Evolutionary conservation across 2,888 invertebrate genomes (phyloP), one percentile per base, ranked within the genome.

Genomic region (Nebria salina): DNA sequence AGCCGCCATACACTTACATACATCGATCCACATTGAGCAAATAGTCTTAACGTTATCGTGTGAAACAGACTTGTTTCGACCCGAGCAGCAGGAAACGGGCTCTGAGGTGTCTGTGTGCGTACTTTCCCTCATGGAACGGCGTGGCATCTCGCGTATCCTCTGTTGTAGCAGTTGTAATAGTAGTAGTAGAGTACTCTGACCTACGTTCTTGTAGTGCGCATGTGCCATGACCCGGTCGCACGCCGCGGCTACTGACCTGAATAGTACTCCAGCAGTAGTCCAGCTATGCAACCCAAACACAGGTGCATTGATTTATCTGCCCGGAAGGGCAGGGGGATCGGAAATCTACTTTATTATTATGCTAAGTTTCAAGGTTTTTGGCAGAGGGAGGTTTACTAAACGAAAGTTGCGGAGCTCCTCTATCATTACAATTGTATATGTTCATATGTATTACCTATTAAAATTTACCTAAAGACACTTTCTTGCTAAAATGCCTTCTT

Each of bases 231-330:
- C 54, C 54, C 54, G 54, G 54, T 54, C 54, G 54, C 54, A 8
- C 8, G 54, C 34, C 34, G 54, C 54, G 54, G 54, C 54, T 54
- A 54, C 54, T 54, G 54, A 54, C 54, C 54, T 54, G 54, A 54
- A 54, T 54, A 54, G 11, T 54, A 54, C 54, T 54, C 54, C 54
- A 54, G 9, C 7, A 8, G 7, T 9, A 54, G 54, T 54, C 54
- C 54, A 54, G 54, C 54, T 54, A 54, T 54, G 54, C 54, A 54
- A 54, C 54, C 54, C 54, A 54, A 54, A 54, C 54, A 54, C 54
- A 54, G 54, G 54, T 54, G 54, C 54, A 54, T 54, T 54, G 54
- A 54, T 54, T 54, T 54, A 54, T 54, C 54, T 54, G 6, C 54
- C 13, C 54, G 54, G 54, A 7, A 54, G 54, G 54, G 54, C 6